phyloP scores from a whole-genome alignment of 2,888 invertebrate genomes.

The Silvanus unidentatus region DNA sequence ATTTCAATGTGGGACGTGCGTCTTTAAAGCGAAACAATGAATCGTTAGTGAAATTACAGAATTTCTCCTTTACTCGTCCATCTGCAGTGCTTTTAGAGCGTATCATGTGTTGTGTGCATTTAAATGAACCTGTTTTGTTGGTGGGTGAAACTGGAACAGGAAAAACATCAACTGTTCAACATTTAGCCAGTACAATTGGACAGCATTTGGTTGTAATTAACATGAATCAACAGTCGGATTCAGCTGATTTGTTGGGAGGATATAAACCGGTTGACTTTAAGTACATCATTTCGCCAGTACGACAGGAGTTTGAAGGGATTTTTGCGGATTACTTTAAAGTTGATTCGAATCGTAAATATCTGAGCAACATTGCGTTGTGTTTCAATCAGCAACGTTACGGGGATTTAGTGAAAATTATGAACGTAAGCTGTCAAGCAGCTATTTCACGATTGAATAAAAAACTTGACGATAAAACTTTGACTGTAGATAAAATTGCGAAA shows the following conservation, averaged over 20 bases:
- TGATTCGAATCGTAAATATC: constrained; percentile 75
- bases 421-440: constrained; percentile 65
- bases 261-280: constrained; percentile 93
- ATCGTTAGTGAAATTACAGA: constrained; percentile 35
- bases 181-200: constrained; percentile 76
- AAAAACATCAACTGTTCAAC: constrained; percentile 93
- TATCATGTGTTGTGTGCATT: constrained; percentile 74
- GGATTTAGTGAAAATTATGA: constrained; percentile 69
- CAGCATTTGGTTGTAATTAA: constrained; percentile 90
- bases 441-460: constrained; percentile 47
- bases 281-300: constrained; percentile 73
- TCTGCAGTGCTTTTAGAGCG: constrained; percentile 80
- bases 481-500: constrained; percentile 36
- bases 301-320: constrained; percentile 66
- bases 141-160: constrained; percentile 99
- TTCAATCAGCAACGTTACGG: constrained; percentile 69
- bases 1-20: constrained; percentile 68
- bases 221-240: constrained; percentile 98
- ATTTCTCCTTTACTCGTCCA: constrained; percentile 78
- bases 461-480: constrained; percentile 13
- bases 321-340: constrained; percentile 74
- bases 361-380: constrained; percentile 71
- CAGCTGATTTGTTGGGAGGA: constrained; percentile 92
- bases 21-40: constrained; percentile 39
- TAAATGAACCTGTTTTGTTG: constrained; percentile 84